phyloP scores from a whole-genome alignment of 2,113 vertebrate genomes.

The Castor canadensis region DNA sequence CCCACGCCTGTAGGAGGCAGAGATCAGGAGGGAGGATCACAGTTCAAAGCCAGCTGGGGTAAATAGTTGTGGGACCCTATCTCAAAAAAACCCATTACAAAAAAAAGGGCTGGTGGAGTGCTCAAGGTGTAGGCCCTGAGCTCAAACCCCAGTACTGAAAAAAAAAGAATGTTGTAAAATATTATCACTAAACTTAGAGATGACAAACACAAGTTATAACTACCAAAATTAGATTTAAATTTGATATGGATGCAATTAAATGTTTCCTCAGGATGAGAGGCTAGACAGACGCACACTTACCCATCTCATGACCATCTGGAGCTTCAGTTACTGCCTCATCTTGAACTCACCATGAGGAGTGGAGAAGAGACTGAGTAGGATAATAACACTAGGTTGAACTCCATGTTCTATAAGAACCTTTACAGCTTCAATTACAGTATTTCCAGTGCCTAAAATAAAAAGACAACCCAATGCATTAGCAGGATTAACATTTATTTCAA shows the following conservation, averaged over 20 bases:
- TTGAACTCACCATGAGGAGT: conserved; percentile 92
- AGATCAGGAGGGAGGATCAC: too few relatives aligned
- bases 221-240: conserved; percentile 38
- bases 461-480: conserved; percentile 35
- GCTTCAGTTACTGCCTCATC: neutral
- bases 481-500: conserved; percentile 28
- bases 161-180: neutral
- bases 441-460: conserved; percentile 91
- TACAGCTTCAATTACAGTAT: conserved; percentile 97
- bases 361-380: conserved; percentile 96
- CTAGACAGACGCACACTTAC: neutral
- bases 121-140: too few relatives aligned
- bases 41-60: too few relatives aligned
- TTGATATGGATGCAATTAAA: conserved; percentile 41
- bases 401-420: conserved; percentile 95
- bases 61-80: neutral
- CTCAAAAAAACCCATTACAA: too few relatives aligned
- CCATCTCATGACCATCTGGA: neutral
- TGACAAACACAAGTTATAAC: conserved; percentile 9
- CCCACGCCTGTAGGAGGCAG: too few relatives aligned
- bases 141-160: too few relatives aligned
- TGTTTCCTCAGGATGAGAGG: conserved; percentile 11
- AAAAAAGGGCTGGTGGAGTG: too few relatives aligned
- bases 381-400: conserved; percentile 94
- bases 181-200: conserved; percentile 41